Base-by-base conservation (phyloP, 2,888 invertebrate genomes). In the Macrophya alboannulata region DNA sequence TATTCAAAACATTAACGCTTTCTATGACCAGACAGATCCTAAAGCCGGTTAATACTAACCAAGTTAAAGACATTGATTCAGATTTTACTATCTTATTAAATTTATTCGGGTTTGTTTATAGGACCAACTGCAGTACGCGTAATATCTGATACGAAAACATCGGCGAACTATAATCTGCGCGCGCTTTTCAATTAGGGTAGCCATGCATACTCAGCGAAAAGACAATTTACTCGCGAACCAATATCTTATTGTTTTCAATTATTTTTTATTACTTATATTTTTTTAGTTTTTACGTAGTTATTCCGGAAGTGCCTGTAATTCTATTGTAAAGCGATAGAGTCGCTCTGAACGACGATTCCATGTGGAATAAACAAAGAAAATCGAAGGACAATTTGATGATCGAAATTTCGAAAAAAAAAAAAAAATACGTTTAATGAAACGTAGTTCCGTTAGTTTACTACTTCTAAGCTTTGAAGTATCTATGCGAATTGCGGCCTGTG, bases 1-100 rank as follows among this genome's bases (percentile, higher is more conserved):
- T 71, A 71, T 71, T 71, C 71, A 37, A 71, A 71, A 71, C 71
- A 71, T 71, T 71, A 71, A 71, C 40, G 71, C 71, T 40, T 71
- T 71, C 37, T 71, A 71, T 71, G 71, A 31, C 37, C 71, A n/a
- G n/a, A 40, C 15, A 40, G 71, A 37, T 71, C n/a, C 71, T 31
- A n/a, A 71, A 37, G 40, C 40, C 40, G 40, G 71, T 6, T 40
- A 0, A 37, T 71, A 71, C 71, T 71, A 37, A 40, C 37, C 9
- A 6, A 40, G 12, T 31, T 12, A 21, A 62, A 62, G 0, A 62
- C 25, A 62, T 62, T 10, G 62, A 25, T 62, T 62, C 62, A 6
- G 21, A 62, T 62, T 62, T 25, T 62, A 21, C 10, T 12, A 3
- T 25, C 10, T 9, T 9, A 62, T 62, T 2, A 25, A 12, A 25